Evolutionary conservation across 2,797 vertebrate genomes (phyloP).

Genomic region (Sebastes matsubarae): DNA sequence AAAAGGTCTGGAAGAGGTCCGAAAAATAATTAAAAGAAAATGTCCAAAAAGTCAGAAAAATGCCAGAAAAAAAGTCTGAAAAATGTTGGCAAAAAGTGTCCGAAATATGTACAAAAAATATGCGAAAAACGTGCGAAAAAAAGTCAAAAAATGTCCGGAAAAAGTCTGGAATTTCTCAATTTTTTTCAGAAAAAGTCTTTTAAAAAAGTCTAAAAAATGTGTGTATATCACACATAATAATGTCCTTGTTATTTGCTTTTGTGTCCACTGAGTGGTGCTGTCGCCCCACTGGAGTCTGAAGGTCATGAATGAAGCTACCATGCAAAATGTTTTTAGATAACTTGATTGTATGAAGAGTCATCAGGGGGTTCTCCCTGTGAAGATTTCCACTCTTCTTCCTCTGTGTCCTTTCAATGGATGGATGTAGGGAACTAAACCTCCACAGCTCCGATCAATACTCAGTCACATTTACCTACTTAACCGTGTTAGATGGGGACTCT

Average conservation of each 20-base stretch:
- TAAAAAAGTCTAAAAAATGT: too few relatives aligned
- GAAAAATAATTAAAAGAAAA: too few relatives aligned
- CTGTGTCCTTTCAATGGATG: slow-evolving; percentile 39
- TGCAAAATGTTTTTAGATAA: slow-evolving; percentile 49
- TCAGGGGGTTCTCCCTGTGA: slow-evolving; percentile 25
- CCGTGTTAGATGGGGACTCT: slow-evolving; percentile 22
- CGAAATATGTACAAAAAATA: too few relatives aligned
- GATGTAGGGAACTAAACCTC: slow-evolving; percentile 30
- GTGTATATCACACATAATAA: not conserved
- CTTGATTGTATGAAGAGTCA: slow-evolving; percentile 39
- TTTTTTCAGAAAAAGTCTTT: too few relatives aligned
- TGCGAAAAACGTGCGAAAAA: too few relatives aligned
- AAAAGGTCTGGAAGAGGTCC: too few relatives aligned
- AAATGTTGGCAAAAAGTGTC: too few relatives aligned
- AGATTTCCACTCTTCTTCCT: slow-evolving; percentile 7
- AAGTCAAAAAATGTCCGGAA: too few relatives aligned
- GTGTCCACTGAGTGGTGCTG: slow-evolving; percentile 66
- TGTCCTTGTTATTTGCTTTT: not conserved
- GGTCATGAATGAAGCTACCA: slow-evolving; percentile 51
- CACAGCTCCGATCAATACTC: slow-evolving; percentile 62
- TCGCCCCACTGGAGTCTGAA: slow-evolving; percentile 47
- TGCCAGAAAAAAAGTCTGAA: too few relatives aligned
- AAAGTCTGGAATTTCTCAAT: too few relatives aligned
- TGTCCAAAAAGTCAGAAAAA: too few relatives aligned
- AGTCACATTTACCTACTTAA: slow-evolving; percentile 75